These are phyloP conservation scores for Podiceps cristatus DNA, from an alignment of 2,113 vertebrate species.

Conservation along the genomic window DNA sequence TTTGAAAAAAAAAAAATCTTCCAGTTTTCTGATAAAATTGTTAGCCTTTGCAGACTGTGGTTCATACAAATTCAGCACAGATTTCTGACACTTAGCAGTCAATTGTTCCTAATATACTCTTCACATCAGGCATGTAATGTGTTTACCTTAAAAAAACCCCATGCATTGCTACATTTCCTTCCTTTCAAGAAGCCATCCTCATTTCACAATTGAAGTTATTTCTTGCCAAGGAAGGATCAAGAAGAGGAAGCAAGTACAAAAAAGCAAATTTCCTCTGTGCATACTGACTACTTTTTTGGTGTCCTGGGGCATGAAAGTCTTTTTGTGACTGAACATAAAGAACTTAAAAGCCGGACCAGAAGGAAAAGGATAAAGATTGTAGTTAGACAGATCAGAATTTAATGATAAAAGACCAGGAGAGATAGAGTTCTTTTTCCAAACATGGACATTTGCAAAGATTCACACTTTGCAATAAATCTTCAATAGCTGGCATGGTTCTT, in stretches of 20 bases:
- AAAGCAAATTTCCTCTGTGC: neutral
- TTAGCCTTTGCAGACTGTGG: neutral
- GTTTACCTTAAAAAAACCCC: neutral
- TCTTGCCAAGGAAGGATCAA: neutral
- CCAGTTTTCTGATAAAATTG: neutral
- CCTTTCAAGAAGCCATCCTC: neutral
- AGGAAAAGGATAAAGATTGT: neutral
- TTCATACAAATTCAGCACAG: neutral
- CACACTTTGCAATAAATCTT: neutral
- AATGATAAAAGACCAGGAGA: neutral
- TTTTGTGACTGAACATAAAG: neutral
- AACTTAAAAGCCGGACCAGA: neutral
- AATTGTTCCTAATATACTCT: neutral
- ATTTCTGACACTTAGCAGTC: neutral
- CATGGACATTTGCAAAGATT: neutral
- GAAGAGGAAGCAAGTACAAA: neutral
- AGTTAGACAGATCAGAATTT: neutral
- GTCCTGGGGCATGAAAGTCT: accelerated
- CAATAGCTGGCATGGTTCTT: neutral
- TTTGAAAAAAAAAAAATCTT: neutral
- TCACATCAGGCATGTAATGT: neutral
- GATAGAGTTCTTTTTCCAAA: neutral
- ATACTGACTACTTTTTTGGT: neutral
- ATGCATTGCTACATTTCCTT: neutral
- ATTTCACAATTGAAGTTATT: neutral